Evolutionary conservation across 2,888 invertebrate genomes (phyloP), one percentile per base, ranked within the genome.

Genomic region (Crepidodera aurea): DNA sequence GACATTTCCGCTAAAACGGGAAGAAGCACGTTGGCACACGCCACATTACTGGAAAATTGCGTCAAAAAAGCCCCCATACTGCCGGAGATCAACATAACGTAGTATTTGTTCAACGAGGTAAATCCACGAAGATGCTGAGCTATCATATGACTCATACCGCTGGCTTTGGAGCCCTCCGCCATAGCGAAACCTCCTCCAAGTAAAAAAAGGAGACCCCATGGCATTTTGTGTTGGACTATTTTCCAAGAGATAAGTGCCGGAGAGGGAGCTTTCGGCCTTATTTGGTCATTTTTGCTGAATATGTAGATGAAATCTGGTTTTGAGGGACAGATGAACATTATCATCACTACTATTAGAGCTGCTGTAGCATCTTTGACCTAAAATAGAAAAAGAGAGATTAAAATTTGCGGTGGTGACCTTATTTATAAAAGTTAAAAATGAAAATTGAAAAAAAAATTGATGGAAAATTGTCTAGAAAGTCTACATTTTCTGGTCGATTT

Each of bases 141-240:
- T 64, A 96, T 87, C 82, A 91, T 84, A 5, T 82, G 75, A 0
- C 94, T 93, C 76, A 96, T 87, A 0, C 91, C 90, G 42, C 68
- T 68, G 32, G 44, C 87, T 71, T 90, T 88, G 71, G 93, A 92
- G 64, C 92, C 96, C 66, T 92, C 91, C 0, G 96, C 95, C 62
- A 96, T 84, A 0, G 96, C 95, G 80, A 96, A 96, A 0, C 96
- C 96, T 25, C 96, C 96, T 44, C 95, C 94, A 53, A 96, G 84
- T 51, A 96, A 84, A 74, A 96, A 88, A 19, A 96, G 86, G 2
- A 96, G 85, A 44, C 94, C 93, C 96, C 96, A 96, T 2, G 95
- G 94, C 70, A 95, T 88, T 77, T 92, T 93, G 55, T 90, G 86
- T 75, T 94, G 92, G 18, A 94, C 86, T 42, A 89, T 89, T 65